A percentile compares a stretch with the other conserved stretches of the same genome.
Evolutionary conservation across 2,113 vertebrate genomes (phyloP).

Genomic region (Gallinago media): DNA sequence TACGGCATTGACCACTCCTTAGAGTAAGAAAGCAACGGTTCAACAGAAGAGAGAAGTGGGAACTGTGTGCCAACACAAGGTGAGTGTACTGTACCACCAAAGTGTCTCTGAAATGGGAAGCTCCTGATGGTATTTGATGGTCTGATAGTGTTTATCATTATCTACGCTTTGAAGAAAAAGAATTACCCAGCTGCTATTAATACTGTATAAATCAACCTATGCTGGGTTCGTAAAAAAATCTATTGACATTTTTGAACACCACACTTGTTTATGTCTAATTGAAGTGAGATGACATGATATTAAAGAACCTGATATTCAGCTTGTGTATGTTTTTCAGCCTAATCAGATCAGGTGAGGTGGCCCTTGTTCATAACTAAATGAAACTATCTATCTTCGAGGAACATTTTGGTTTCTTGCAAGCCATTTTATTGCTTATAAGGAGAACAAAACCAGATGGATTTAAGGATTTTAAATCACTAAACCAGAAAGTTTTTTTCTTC

Average conservation of each 20-base stretch:
- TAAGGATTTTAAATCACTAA: not conserved
- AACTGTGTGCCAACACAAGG: not conserved
- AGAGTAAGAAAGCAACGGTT: not conserved
- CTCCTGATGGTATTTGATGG: not conserved
- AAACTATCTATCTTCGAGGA: not conserved
- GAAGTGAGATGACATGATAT: not conserved
- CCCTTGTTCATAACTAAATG: not conserved
- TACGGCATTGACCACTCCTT: not conserved
- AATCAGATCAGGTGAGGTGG: accelerated
- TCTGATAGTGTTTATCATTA: not conserved
- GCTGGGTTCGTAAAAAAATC: not conserved
- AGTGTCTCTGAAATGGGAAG: not conserved
- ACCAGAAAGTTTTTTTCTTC: not conserved
- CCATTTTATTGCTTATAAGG: not conserved
- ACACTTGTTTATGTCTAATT: not conserved
- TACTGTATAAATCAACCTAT: not conserved
- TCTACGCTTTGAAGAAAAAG: not conserved
- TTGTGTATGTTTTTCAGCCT: not conserved
- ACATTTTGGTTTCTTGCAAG: not conserved
- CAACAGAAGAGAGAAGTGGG: not conserved
- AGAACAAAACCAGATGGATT: not conserved
- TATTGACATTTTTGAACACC: not conserved
- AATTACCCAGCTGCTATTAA: not conserved
- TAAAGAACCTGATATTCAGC: not conserved
- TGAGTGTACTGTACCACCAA: not conserved